These are phyloP conservation scores for Oryzias celebensis DNA, from an alignment of 2,113 vertebrate genomes.

Conservation along the genomic window DNA sequence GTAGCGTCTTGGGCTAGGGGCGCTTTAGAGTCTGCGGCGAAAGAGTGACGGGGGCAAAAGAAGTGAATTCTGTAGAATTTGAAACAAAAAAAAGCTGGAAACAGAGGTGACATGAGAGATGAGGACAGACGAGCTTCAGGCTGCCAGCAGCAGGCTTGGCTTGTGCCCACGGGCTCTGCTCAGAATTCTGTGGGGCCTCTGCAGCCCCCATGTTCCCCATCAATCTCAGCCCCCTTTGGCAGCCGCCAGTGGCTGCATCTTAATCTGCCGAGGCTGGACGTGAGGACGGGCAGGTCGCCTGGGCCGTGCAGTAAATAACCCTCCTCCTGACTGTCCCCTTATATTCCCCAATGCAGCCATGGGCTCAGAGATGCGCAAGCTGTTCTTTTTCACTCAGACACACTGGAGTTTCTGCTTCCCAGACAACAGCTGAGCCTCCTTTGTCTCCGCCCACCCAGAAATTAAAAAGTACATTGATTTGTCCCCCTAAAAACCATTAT, in stretches of 20 bases:
- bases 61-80: slow-evolving; percentile 51
- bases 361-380: slow-evolving; percentile 18
- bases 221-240: slow-evolving; percentile 68
- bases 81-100: slow-evolving; percentile 32
- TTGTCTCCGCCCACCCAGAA: too few relatives aligned
- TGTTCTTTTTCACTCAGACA: slow-evolving; percentile 19
- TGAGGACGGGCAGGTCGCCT: slow-evolving; percentile 74
- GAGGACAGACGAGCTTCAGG: slow-evolving; percentile 28
- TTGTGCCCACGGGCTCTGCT: slow-evolving; percentile 48
- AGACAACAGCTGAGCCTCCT: background rate
- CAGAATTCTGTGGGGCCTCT: slow-evolving; percentile 65
- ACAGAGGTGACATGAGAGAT: slow-evolving; percentile 47
- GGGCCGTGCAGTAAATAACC: slow-evolving; percentile 71
- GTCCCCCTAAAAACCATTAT: too few relatives aligned
- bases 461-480: too few relatives aligned
- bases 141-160: slow-evolving; percentile 35
- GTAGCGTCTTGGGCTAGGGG: slow-evolving; percentile 42
- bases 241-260: slow-evolving; percentile 69
- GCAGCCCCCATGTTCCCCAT: slow-evolving; percentile 67
- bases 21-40: slow-evolving; percentile 25
- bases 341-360: slow-evolving; percentile 34
- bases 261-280: slow-evolving; percentile 71
- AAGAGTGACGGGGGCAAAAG: slow-evolving; percentile 46
- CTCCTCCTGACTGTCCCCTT: slow-evolving; percentile 58
- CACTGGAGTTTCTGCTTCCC: slow-evolving; percentile 2